These are phyloP conservation scores for Thereuonema tuberculata DNA, from an alignment of 1,140 invertebrate genomes.

Conservation along the genomic window DNA sequence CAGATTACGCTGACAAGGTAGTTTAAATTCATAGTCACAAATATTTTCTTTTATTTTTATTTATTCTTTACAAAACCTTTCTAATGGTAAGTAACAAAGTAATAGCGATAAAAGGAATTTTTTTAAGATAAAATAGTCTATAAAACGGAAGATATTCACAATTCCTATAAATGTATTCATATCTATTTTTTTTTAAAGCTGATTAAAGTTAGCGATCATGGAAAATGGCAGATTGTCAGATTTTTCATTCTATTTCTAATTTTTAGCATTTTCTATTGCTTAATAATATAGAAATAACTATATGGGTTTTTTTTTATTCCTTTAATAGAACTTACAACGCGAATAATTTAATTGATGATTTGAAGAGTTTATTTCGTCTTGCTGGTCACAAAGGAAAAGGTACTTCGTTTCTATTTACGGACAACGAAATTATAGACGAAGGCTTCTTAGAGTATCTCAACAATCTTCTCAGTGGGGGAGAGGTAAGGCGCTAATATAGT, in stretches of 20 bases:
- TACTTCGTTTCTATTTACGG: slow-evolving; percentile 92
- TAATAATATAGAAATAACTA: no score
- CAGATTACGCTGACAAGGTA: slow-evolving; percentile 86
- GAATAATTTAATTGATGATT: slow-evolving; percentile 88
- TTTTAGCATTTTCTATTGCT: no score
- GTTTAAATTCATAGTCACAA: background rate
- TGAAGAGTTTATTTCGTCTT: slow-evolving; percentile 79
- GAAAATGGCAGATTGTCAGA: no score
- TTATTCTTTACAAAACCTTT: background rate
- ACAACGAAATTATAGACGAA: slow-evolving; percentile 96
- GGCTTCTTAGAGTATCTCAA: slow-evolving; percentile 93
- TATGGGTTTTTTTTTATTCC: no score
- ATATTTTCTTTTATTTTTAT: background rate
- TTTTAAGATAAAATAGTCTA: no score
- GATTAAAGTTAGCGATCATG: no score
- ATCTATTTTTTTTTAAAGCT: no score
- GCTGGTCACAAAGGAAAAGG: slow-evolving; percentile 92
- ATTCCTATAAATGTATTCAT: no score
- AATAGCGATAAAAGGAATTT: no score
- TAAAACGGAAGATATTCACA: no score
- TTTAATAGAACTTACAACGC: slow-evolving; percentile 90
- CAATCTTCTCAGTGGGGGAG: slow-evolving; percentile 82
- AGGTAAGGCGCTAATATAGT: slow-evolving; percentile 24
- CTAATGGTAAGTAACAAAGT: no score
- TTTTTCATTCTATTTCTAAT: no score